Evolutionary conservation across 2,797 vertebrate species (phyloP), one percentile per base, ranked within the genome.

Genomic region (Alca torda): DNA sequence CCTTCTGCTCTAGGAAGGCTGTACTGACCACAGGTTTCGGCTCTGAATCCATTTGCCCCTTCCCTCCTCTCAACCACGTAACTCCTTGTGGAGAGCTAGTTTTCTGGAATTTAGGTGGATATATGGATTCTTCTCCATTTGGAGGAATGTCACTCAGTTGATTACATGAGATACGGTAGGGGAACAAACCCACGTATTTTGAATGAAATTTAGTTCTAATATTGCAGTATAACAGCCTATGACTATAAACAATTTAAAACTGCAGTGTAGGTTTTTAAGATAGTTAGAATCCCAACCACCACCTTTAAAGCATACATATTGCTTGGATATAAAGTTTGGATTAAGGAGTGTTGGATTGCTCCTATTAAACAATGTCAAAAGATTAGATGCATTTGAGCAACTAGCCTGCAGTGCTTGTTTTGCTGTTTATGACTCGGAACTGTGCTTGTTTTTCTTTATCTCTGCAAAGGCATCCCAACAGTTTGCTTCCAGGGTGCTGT

Each of bases 361-460:
- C 11, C 45, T 72, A 39, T 78, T 75, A 87, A 83, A 56, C 54
- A 3, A 1, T 19, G n/a, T 69, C 67, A 84, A 90, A 90, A 54
- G 25, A 84, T 79, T 51, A 56, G 37, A 82, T 67, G 3, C 6
- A 24, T 64, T 37, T 79, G 33, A 89, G 59, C 9, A 79, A 37
- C 5, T 26, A 56, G 43, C 73, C 51, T n/a, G 24, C 57, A 79
- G 77, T 57, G 39, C 6, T 11, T 25, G 85, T 60, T 74, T 45
- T 77, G 18, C 48, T 74, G 6, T 79, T 82, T 54, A 65, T n/a
- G 28, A 59, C 65, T 82, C 31, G 19, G 50, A 82, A 35, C 8
- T 8, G 26, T 0, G 1, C 33, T 89, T 0, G 0, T 30, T 85
- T 84, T 78, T 26, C 25, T 41, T 0, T 63, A 30, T 63, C 46